Percentiles rank a stretch among this genome's conserved stretches.
Evolutionary conservation across 1,140 invertebrate species (phyloP).

Genomic region (Mamestra configurata): DNA sequence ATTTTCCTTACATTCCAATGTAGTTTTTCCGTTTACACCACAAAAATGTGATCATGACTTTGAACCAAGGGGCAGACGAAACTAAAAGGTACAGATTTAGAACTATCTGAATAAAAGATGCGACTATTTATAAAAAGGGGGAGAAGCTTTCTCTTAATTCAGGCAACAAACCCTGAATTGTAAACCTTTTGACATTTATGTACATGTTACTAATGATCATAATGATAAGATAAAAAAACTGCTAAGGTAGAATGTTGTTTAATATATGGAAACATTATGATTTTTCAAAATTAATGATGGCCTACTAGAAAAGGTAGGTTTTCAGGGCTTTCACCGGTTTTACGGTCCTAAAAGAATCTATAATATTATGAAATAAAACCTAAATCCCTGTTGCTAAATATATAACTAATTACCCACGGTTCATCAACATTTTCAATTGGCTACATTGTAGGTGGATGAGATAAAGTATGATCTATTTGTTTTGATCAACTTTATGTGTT

Average conservation of each 20-base stretch:
- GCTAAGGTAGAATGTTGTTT: no score
- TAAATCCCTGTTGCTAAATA: no score
- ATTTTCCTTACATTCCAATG: no score
- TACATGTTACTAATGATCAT: no score
- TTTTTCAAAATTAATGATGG: no score
- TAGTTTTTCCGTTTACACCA: background rate
- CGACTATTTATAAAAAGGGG: conserved; percentile 12
- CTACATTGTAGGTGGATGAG: background rate
- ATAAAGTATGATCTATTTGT: conserved; percentile 11
- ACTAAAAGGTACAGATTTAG: conserved; percentile 11
- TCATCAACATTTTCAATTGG: background rate
- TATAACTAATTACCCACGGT: background rate
- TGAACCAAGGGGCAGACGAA: conserved; percentile 1
- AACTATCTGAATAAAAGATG: conserved; percentile 16
- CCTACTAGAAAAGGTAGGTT: no score
- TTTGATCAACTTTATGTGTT: conserved; percentile 2
- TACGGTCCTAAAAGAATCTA: no score
- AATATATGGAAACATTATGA: no score
- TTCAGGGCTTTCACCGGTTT: background rate
- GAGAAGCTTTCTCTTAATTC: background rate
- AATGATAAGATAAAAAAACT: no score
- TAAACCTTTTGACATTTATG: no score
- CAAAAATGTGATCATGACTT: background rate
- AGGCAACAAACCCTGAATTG: background rate
- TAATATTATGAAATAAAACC: no score